These are phyloP conservation scores for Gallinago undulata DNA, from an alignment of 2,113 vertebrate genomes.

Conservation along the genomic window DNA sequence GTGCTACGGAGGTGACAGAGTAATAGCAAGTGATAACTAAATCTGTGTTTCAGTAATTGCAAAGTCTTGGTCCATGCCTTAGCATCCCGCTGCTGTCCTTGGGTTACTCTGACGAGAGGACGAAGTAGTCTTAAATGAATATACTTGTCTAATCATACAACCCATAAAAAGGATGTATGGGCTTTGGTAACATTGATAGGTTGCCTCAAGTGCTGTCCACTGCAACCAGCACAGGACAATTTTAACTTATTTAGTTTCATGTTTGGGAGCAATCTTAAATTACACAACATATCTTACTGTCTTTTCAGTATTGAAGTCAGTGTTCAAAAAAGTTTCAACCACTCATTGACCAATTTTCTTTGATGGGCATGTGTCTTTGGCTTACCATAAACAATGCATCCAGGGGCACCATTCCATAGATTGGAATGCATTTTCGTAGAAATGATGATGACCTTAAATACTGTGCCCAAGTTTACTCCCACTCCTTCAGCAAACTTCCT, in stretches of 20 bases:
- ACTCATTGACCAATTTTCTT: neutral
- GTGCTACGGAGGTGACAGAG: neutral
- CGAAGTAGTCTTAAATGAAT: neutral
- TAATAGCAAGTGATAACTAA: slow-evolving; percentile 39
- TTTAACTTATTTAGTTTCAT: neutral
- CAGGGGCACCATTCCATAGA: neutral
- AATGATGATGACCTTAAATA: neutral
- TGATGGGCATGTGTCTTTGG: neutral
- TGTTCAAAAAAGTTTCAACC: neutral
- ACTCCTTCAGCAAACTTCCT: neutral
- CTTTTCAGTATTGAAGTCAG: neutral
- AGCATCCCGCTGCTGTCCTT: neutral
- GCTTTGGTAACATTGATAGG: neutral
- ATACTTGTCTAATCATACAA: neutral
- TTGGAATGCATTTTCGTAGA: neutral
- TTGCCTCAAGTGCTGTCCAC: neutral
- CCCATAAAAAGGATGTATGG: neutral
- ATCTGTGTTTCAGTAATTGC: slow-evolving; percentile 28
- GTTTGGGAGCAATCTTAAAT: neutral
- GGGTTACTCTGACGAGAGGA: neutral
- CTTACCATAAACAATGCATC: neutral
- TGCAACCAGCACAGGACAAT: neutral
- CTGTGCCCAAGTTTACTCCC: neutral
- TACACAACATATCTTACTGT: neutral
- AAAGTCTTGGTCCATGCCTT: neutral